phyloP scores from a whole-genome alignment of 2,113 vertebrate genomes.

The Lipotes vexillifer region DNA sequence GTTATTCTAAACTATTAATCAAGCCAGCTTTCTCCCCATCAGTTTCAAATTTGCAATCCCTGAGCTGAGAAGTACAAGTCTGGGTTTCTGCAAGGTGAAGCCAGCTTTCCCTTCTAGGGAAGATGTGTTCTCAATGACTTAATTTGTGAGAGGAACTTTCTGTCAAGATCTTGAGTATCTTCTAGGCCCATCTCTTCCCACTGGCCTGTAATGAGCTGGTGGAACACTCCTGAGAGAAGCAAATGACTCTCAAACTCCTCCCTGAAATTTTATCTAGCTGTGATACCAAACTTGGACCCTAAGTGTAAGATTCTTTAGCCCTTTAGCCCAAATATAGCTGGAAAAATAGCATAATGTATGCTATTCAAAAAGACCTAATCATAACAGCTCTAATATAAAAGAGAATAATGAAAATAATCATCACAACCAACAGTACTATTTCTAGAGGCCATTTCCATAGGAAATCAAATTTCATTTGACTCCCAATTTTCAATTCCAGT shows the following conservation, averaged over 20 bases:
- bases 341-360: neutral
- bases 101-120: neutral
- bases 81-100: neutral
- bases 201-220: neutral
- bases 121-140: neutral
- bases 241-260: neutral
- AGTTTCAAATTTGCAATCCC: neutral
- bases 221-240: neutral
- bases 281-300: neutral
- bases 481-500: neutral
- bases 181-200: neutral
- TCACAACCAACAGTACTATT: neutral
- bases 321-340: neutral
- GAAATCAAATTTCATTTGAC: neutral
- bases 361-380: neutral
- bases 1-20: neutral
- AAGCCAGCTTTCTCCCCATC: neutral
- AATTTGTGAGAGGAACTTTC: neutral
- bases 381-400: neutral
- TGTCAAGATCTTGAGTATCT: neutral
- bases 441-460: neutral
- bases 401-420: neutral
- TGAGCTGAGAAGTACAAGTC: neutral
- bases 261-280: neutral
- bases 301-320: neutral